Evolutionary conservation across 2,113 vertebrate genomes (phyloP), one percentile per base, ranked within the genome.

Genomic region (Strigops habroptila): DNA sequence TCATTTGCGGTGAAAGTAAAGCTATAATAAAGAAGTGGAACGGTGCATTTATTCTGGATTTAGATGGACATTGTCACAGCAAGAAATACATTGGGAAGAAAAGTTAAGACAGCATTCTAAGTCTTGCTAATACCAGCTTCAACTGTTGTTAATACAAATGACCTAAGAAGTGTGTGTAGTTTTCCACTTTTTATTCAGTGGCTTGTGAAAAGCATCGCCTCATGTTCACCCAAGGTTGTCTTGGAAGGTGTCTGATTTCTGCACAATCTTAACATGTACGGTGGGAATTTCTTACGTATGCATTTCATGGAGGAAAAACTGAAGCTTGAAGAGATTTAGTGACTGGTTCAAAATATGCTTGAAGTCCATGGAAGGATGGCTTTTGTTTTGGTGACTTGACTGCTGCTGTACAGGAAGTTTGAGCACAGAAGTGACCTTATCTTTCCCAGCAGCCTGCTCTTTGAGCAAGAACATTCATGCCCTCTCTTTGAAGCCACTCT

Each of bases 191-290:
- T 82, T 41, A 39, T 52, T 60, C 22, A 62, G 30, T 52, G 57
- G 18, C 21, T 76, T 82, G 33, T 65, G 78, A 30, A 88, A 70
- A 71, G 24, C 16, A 7, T 9, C 33, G 21, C 14, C 35, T 92
- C 86, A 17, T 5, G 2, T 30, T 77, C 28, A 59, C 33, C 65
- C 46, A 59, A 12, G 39, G 48, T 22, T 65, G 39, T 63, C 28
- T 33, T 65, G 65, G 15, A 78, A 67, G 28, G 6, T 63, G 13
- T 48, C 67, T 4, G 11, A 25, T 62, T 83, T 31, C 51, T 59
- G 14, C 30, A 25, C 17, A 16, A 3, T 48, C 52, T 65, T 67
- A n/a, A 69, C 0, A 0, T 6, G 7, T 49, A 3, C 55, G 30
- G 24, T 82, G 33, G 51, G 59, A 81, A 46, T 67, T 84, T 43